These are phyloP conservation scores for Hirudinaria manillensis DNA, from an alignment of 2,888 invertebrate genomes.

Conservation along the genomic window DNA sequence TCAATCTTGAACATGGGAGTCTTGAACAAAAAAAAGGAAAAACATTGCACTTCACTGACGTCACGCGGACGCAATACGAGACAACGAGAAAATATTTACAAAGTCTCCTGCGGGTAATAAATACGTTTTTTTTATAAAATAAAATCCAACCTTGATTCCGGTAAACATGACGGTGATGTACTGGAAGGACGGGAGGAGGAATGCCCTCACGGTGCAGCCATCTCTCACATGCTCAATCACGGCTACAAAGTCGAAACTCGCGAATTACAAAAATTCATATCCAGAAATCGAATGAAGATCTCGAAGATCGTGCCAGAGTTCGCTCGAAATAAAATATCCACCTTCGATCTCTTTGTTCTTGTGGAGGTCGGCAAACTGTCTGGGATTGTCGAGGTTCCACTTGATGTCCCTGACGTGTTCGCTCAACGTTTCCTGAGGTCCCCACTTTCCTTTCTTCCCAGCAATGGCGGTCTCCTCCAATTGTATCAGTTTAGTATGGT, in stretches of 20 bases:
- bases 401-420: conserved; percentile 76
- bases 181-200: conserved; percentile 81
- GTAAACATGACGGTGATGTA: conserved; percentile 91
- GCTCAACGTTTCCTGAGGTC: conserved; percentile 51
- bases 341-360: conserved; percentile 73
- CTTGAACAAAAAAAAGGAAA: conserved; percentile 45
- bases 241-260: conserved; percentile 57
- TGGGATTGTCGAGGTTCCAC: conserved; percentile 80
- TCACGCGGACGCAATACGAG: background rate
- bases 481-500: conserved; percentile 63
- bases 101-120: background rate
- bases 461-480: conserved; percentile 83
- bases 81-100: background rate
- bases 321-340: conserved; percentile 35
- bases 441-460: conserved; percentile 72
- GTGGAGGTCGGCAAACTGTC: conserved; percentile 74
- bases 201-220: conserved; percentile 87
- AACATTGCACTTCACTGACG: no score
- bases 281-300: no score
- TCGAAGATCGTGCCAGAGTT: background rate
- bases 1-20: conserved; percentile 69
- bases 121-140: no score
- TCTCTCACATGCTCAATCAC: conserved; percentile 95
- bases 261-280: no score
- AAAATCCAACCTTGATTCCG: conserved; percentile 64